Evolutionary conservation across 2,113 vertebrate species (phyloP), one percentile per base, ranked within the genome.

Genomic region (Geococcyx californianus): DNA sequence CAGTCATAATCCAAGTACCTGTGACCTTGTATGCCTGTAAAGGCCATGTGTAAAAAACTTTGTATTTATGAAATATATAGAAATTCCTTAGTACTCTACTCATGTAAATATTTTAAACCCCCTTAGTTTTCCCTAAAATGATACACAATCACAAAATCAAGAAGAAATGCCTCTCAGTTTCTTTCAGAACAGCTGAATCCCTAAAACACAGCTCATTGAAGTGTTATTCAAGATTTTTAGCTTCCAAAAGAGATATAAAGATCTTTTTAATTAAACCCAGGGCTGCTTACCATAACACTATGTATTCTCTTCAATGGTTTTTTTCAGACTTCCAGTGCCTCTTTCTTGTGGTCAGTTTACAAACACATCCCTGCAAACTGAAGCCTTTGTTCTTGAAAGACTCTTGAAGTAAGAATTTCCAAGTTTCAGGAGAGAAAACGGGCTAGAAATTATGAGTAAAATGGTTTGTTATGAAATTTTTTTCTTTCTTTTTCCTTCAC

Each of bases 211-310:
- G 14, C 36, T 84, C 11, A 13, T 62, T 78, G 64, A 51, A 87
- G 70, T 81, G 38, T 54, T 75, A 59, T 29, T 54, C 13, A 67
- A 40, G 45, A 15, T 33, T 64, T 93, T 86, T 36, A 70, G 3
- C 16, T 84, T 89, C 60, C 6, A 16, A 79, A 12, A 72, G 68
- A 81, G 24, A 33, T 59, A 21, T 75, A 67, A 90, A 89, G 23
- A 59, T 77, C 44, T 87, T 87, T 94, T 91, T 81, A 78, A 94
- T 74, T 95, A 87, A 84, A 82, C 45, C 66, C 60, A 70, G 42
- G 52, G 47, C 73, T 94, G 55, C 51, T 52, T n/a, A 58, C 28
- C 28, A 62, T 73, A 87, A 84, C 40, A 89, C 4, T 52, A 1
- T 68, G 82, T 78, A 91, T 93, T 77, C 45, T 69, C n/a, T 69